Evolutionary conservation across 2,888 invertebrate species (phyloP), one percentile per base, ranked within the genome.

Genomic region (Synergus itoensis): DNA sequence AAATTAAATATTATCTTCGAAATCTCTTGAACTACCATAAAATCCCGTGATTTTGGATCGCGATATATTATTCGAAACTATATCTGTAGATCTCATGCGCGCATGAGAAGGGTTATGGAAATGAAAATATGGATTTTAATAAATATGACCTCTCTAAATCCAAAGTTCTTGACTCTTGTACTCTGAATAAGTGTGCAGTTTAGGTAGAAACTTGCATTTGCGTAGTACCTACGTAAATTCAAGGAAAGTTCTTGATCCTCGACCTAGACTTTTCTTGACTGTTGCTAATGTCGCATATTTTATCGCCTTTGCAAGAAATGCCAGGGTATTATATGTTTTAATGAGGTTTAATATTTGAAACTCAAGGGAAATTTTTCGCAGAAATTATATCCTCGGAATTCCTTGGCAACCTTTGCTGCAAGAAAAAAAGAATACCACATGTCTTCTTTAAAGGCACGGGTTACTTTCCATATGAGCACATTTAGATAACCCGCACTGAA

Each of bases 201-300:
- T 53, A 73, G 36, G 14, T 48, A 40, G 62, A 62, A 76, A 62
- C 41, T 82, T 81, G 80, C 78, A 75, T 80, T 80, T 80, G 81
- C 80, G 63, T 69, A 81, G 78, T 81, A 79, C 79, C 79, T 76
- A 79, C 78, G 77, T 79, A 80, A 81, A 81, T 28, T 79, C 69
- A 57, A 53, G 69, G 81, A 86, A 86, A 86, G 84, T 86, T 85
- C 80, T 67, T 85, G 84, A 86, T 86, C 85, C 84, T 82, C 63
- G 64, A n/a, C 73, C 43, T 57, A 82, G 85, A 86, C 85, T 86
- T 85, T 85, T 85, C 84, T 85, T 84, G 78, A 86, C 83, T 85
- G 84, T 85, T 85, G 83, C 84, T 86, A 84, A 85, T 85, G 85
- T 84, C 80, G 81, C 79, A 81, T 81, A 85, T 85, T 84, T 80